phyloP scores from a whole-genome alignment of 2,113 vertebrate genomes.

The Myocastor coypus region DNA sequence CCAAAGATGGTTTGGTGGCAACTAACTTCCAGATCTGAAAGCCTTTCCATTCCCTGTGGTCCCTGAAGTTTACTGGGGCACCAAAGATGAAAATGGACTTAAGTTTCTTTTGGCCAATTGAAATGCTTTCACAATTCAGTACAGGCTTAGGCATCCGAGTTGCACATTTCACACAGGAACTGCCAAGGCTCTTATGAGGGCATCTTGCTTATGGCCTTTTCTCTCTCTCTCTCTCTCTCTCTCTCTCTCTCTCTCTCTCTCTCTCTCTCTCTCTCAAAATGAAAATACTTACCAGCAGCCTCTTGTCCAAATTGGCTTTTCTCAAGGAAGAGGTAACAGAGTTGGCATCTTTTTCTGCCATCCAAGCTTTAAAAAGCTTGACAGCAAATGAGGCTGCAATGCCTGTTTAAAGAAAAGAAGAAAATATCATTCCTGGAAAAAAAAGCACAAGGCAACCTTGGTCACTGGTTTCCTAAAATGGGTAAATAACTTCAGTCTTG shows the following conservation, averaged over 20 bases:
- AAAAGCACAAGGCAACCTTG: not conserved
- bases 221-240: too few species aligned
- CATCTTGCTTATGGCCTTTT: rapidly evolving
- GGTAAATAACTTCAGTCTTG: not conserved
- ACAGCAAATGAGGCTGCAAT: conserved; percentile 95
- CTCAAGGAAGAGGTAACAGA: conserved; percentile 94
- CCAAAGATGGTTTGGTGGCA: not conserved
- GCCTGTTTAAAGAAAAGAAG: conserved; percentile 84
- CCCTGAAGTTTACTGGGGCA: not conserved
- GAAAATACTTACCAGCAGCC: conserved; percentile 90
- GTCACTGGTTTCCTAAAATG: not conserved
- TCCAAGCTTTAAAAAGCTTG: conserved; percentile 97
- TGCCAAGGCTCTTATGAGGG: rapidly evolving
- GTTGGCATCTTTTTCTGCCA: conserved; percentile 95
- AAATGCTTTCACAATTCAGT: not conserved
- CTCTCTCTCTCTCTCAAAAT: not conserved
- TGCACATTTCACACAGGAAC: rapidly evolving
- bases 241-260: too few species aligned
- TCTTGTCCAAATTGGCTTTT: conserved; percentile 95
- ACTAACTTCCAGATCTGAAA: not conserved
- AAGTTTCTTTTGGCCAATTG: not conserved
- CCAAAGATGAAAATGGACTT: not conserved
- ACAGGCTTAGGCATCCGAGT: not conserved
- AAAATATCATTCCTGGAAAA: not conserved
- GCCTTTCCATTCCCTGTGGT: not conserved